These are phyloP conservation scores for Macrocentrus cingulum DNA, from an alignment of 1,140 invertebrate species.

Conservation along the genomic window DNA sequence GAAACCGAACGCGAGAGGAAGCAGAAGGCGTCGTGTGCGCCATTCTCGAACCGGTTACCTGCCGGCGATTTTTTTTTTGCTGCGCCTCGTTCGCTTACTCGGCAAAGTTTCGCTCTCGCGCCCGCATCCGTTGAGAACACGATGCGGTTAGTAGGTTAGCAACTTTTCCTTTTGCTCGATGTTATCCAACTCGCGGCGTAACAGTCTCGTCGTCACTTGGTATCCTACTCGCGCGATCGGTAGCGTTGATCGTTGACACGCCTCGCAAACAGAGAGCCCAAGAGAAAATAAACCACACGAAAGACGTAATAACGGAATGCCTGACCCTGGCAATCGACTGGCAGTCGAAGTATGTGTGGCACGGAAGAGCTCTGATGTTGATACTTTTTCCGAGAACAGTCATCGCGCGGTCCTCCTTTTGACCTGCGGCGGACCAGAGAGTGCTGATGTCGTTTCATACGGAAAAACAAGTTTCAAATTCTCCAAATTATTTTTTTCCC, in stretches of 20 bases:
- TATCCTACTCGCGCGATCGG: constrained; percentile 15
- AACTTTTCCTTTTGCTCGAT: constrained; percentile 34
- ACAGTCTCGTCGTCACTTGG: constrained; percentile 24
- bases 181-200: constrained; percentile 34
- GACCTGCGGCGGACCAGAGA: constrained; percentile 14
- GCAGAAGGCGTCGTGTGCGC: constrained; percentile 21
- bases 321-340: constrained; percentile 30
- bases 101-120: constrained; percentile 32
- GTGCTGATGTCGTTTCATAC: not conserved
- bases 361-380: not conserved
- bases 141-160: constrained; percentile 37
- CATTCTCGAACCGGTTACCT: constrained; percentile 17
- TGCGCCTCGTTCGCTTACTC: constrained; percentile 9
- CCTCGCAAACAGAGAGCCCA: constrained; percentile 12
- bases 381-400: constrained; percentile 9
- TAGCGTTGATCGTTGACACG: constrained; percentile 11
- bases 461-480: constrained; percentile 20
- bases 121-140: constrained; percentile 31
- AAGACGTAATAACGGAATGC: constrained; percentile 31
- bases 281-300: constrained; percentile 30
- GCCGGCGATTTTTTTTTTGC: constrained; percentile 9
- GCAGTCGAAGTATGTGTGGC: constrained; percentile 7
- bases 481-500: not conserved
- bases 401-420: constrained; percentile 5
- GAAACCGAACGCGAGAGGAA: constrained; percentile 21